Percentiles rank a stretch among this genome's conserved stretches.
phyloP scores from a whole-genome alignment of 2,888 invertebrate genomes.

The Tuta absoluta region DNA sequence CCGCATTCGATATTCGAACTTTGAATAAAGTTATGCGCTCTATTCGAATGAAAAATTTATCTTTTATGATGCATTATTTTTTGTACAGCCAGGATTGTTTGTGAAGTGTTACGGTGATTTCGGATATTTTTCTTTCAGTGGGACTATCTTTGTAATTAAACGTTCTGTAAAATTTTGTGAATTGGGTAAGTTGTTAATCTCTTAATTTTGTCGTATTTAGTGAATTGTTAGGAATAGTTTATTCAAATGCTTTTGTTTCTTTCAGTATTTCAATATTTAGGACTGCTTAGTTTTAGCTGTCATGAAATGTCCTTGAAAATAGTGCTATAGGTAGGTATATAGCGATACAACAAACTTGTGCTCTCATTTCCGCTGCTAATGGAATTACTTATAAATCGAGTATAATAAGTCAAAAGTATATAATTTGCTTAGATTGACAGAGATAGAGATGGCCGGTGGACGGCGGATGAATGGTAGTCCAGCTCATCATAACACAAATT shows the following conservation, averaged over 20 bases:
- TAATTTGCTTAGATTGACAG: constrained; percentile 41
- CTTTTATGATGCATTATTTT: background rate
- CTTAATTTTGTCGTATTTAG: background rate
- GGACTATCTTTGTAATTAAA: constrained; percentile 27
- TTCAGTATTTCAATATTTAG: background rate
- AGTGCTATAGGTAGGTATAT: background rate
- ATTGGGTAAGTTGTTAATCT: background rate
- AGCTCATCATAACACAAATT: constrained; percentile 46
- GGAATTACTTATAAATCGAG: constrained; percentile 9
- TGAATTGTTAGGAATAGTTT: background rate
- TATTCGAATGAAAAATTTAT: constrained; percentile 23
- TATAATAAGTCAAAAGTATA: constrained; percentile 18
- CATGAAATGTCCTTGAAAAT: background rate
- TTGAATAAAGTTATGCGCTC: constrained; percentile 24
- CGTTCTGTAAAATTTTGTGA: constrained; percentile 8
- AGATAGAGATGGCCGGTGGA: constrained; percentile 37
- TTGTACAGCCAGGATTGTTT: constrained; percentile 16
- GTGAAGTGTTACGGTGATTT: constrained; percentile 24
- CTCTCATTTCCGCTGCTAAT: background rate
- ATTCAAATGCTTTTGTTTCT: background rate
- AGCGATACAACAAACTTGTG: background rate
- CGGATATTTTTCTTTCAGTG: constrained; percentile 31
- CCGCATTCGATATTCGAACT: constrained; percentile 36
- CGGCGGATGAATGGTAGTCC: too few species aligned
- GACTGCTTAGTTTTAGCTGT: too few species aligned